Percentiles rank a stretch among this genome's conserved stretches.
These are phyloP conservation scores for Incurvaria masculella DNA, from an alignment of 2,888 invertebrate species.

Conservation along the genomic window DNA sequence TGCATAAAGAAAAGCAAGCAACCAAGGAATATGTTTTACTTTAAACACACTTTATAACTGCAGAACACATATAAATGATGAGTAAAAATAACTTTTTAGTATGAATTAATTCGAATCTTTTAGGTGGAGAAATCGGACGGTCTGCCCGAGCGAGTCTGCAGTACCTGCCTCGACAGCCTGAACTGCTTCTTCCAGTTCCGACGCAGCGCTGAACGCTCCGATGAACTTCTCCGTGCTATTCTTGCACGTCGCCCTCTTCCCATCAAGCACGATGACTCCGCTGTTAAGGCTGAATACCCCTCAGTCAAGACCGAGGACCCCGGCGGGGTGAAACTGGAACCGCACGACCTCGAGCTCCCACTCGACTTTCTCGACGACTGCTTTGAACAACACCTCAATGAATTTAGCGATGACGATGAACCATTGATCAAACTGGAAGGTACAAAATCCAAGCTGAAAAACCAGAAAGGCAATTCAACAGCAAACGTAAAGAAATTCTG, in stretches of 20 bases:
- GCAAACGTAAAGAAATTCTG: constrained; percentile 8
- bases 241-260: background rate
- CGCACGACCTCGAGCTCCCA: constrained; percentile 8
- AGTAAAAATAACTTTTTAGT: no score
- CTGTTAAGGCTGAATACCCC: no score
- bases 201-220: background rate
- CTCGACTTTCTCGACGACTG: constrained; percentile 1
- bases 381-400: no score
- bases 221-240: background rate
- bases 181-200: constrained; percentile 4
- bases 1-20: no score
- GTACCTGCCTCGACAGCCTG: constrained; percentile 8
- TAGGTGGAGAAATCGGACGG: constrained; percentile 12
- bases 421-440: background rate
- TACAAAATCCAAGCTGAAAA: no score
- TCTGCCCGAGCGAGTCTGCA: constrained; percentile 13
- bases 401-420: background rate
- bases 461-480: no score
- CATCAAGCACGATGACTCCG: constrained; percentile 12
- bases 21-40: no score
- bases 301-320: constrained; percentile 12
- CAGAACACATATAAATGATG: no score
- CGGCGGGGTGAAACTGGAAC: constrained; percentile 10
- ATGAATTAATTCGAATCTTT: no score
- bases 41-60: no score